Base-by-base conservation (phyloP, 2,888 invertebrate genomes). In the Calliphora vomitoria region DNA sequence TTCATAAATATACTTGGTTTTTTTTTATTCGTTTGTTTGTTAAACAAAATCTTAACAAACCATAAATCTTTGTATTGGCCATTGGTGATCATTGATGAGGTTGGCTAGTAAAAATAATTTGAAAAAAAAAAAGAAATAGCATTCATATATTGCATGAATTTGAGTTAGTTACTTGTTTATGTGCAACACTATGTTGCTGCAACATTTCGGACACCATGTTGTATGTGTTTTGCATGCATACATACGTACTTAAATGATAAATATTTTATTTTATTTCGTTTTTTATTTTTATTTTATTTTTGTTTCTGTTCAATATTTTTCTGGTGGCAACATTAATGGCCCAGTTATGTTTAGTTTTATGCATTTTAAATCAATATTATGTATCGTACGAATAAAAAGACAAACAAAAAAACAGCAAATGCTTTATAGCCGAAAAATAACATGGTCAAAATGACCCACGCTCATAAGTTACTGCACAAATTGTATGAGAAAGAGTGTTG, bases 361-460 rank as follows among this genome's bases (percentile, higher is more conserved):
- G 44, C 62, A 78, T 84, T 84, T 84, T 68, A 85, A 87, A 87
- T 87, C 84, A 79, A 85, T 87, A 84, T 84, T 74, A 58, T 76
- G 10, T 44, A 41, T 25, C 69, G 25, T 31, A 58, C 13, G 20
- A 13, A 6, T 3, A 41, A 50, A 69, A 71, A 53, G 25, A 38
- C 18, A 35, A 47, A 60, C n/a, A 15, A 60, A 58, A 15, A 18
- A 35, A 62, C n/a, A 79, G 35, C 8, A 69, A 60, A 69, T 18
- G 1, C 13, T 79, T 20, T 25, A 25, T 25, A 25, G 66, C n/a
- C 31, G 31, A 44, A 72, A 41, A 81, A 41, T 20, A 53, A 75
- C 38, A 50, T 60, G 75, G 18, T 58, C 20, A 64, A 64, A 82
- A 41, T 82, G 47, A 68, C 76, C 62, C 76, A 76, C 69, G 60